Conservation (phyloP, 1,140 invertebrate genomes). For the Whitmania pigra region DNA sequence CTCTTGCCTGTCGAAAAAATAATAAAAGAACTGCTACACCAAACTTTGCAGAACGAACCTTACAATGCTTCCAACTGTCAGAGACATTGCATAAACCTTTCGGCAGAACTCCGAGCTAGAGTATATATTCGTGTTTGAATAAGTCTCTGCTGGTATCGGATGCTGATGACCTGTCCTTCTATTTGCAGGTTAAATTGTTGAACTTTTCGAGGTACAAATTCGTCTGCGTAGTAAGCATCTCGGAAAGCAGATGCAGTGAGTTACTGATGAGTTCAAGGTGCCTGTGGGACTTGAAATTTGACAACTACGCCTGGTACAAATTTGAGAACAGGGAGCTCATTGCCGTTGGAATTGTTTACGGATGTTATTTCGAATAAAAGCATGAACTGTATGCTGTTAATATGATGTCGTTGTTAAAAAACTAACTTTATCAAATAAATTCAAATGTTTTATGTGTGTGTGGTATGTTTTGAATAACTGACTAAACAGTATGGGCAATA, state of each 20-base stretch:
- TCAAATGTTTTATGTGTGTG: no score
- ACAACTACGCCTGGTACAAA: conserved; percentile 5
- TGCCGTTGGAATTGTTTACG: conserved; percentile 13
- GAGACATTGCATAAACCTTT: not conserved
- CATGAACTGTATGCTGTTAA: no score
- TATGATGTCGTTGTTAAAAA: no score
- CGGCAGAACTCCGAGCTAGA: not conserved
- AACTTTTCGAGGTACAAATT: conserved; percentile 11
- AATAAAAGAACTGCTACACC: not conserved
- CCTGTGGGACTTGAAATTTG: conserved; percentile 1
- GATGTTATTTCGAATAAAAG: conserved; percentile 2
- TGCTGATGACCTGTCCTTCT: not conserved
- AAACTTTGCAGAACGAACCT: not conserved
- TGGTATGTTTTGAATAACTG: no score
- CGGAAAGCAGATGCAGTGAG: not conserved
- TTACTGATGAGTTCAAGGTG: not conserved
- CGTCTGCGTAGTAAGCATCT: conserved; percentile 1
- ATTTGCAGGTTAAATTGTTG: conserved; percentile 9
- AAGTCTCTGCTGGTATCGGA: not conserved
- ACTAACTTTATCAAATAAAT: no score
- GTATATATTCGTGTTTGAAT: not conserved
- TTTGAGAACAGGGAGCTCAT: conserved; percentile 11
- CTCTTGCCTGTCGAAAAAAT: conserved; percentile 4
- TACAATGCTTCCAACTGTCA: not conserved
- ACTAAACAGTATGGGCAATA: no score